phyloP scores from a whole-genome alignment of 1,140 invertebrate species.

The Drosophila auraria region DNA sequence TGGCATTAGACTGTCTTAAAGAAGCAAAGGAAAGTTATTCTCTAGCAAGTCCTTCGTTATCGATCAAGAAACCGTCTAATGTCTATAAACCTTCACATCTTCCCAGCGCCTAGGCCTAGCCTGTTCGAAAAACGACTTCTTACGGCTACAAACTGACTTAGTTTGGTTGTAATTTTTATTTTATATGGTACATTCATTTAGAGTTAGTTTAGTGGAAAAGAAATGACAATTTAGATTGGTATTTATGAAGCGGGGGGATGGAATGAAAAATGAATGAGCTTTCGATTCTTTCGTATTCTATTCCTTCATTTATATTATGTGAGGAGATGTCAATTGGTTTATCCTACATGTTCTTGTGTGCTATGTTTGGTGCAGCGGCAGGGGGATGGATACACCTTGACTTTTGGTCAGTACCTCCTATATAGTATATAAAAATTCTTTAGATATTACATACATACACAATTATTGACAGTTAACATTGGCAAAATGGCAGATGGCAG shows the following conservation, averaged over 20 bases:
- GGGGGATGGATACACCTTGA: slow-evolving; percentile 16
- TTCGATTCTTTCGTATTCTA: slow-evolving; percentile 25
- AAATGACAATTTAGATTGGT: slow-evolving; percentile 20
- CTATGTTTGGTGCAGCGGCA: slow-evolving; percentile 37
- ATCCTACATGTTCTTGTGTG: slow-evolving; percentile 35
- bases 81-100: slow-evolving; percentile 37
- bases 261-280: slow-evolving; percentile 13
- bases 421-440: slow-evolving; percentile 20
- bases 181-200: slow-evolving; percentile 31
- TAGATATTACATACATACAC: slow-evolving; percentile 56
- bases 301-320: slow-evolving; percentile 3
- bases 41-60: slow-evolving; percentile 53
- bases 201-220: slow-evolving; percentile 21
- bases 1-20: slow-evolving; percentile 45
- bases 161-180: slow-evolving; percentile 5
- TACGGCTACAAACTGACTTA: slow-evolving; percentile 23
- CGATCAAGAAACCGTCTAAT: slow-evolving; percentile 59
- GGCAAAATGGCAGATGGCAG: slow-evolving; percentile 72
- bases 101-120: slow-evolving; percentile 4
- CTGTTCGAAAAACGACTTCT: slow-evolving; percentile 23
- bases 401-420: slow-evolving; percentile 39
- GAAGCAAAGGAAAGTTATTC: slow-evolving; percentile 34
- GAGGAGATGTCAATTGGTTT: slow-evolving; percentile 16
- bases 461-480: slow-evolving; percentile 72
- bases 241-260: slow-evolving; percentile 20